Conservation (phyloP, 2,113 vertebrate genomes). For the Nycticebus coucang region DNA sequence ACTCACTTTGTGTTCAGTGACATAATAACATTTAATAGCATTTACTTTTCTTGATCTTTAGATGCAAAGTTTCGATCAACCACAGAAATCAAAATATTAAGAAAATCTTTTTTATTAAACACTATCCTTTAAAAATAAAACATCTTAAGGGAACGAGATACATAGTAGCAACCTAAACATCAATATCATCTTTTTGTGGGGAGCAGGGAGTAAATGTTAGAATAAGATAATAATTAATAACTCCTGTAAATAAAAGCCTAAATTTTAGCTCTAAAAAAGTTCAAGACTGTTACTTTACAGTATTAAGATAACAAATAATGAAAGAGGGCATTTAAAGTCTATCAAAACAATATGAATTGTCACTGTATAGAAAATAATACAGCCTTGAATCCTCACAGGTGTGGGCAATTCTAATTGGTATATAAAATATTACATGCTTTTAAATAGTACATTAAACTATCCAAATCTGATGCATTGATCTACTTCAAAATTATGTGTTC, state of each 20-base stretch:
- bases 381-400: background rate
- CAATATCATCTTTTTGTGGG: background rate
- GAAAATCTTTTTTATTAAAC: background rate
- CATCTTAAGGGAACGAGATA: background rate
- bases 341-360: background rate
- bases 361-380: background rate
- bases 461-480: background rate
- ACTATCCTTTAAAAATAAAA: background rate
- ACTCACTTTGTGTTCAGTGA: background rate
- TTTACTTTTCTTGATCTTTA: background rate
- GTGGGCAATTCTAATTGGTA: background rate
- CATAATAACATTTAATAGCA: background rate
- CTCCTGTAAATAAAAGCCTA: background rate
- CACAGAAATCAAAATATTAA: background rate
- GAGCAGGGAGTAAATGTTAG: background rate
- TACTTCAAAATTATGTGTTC: background rate
- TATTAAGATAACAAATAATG: background rate
- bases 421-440: background rate
- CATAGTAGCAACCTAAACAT: background rate
- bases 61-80: background rate
- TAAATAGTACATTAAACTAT: constrained; percentile 7
- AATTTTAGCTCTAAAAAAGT: constrained; percentile 34
- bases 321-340: background rate
- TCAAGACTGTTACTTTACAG: background rate
- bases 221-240: background rate